Conservation (phyloP, 2,888 invertebrate species). For the Diplazon laetatorius region DNA sequence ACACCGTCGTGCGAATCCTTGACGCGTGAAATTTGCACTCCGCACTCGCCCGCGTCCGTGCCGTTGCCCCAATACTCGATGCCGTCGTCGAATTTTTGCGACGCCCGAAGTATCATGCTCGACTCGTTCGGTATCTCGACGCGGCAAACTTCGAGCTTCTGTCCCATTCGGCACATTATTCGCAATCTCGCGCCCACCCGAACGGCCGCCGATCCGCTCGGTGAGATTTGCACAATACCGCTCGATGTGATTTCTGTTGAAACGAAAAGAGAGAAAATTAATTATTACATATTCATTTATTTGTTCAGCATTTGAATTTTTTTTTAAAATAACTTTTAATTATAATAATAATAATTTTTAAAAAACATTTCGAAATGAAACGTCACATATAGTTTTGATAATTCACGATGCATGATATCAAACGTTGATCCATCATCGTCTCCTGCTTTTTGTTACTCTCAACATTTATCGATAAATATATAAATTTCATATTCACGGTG, state of each 20-base stretch:
- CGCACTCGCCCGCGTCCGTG: slow-evolving; percentile 87
- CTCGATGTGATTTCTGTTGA: slow-evolving; percentile 35
- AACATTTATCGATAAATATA: too few relatives aligned
- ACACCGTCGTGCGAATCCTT: slow-evolving; percentile 88
- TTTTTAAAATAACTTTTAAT: neutral
- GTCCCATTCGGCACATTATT: slow-evolving; percentile 85
- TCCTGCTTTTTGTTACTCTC: too few relatives aligned
- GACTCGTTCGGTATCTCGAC: slow-evolving; percentile 80
- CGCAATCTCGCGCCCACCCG: slow-evolving; percentile 85
- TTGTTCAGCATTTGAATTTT: too few relatives aligned
- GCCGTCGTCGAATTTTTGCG: slow-evolving; percentile 71
- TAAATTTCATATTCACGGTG: slow-evolving; percentile 44
- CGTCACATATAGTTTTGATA: too few relatives aligned
- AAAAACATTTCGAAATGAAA: neutral
- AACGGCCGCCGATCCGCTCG: slow-evolving; percentile 84
- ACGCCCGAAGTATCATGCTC: slow-evolving; percentile 64
- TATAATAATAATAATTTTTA: neutral
- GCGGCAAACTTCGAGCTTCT: slow-evolving; percentile 86
- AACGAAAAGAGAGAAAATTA: neutral
- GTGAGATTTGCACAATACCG: slow-evolving; percentile 73
- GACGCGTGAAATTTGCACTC: slow-evolving; percentile 86
- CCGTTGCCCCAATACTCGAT: slow-evolving; percentile 83
- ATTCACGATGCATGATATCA: slow-evolving; percentile 53
- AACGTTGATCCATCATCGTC: slow-evolving; percentile 23
- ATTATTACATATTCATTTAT: neutral